Evolutionary conservation across 2,888 invertebrate genomes (phyloP).

Genomic region (Mesorhabditis belari): DNA sequence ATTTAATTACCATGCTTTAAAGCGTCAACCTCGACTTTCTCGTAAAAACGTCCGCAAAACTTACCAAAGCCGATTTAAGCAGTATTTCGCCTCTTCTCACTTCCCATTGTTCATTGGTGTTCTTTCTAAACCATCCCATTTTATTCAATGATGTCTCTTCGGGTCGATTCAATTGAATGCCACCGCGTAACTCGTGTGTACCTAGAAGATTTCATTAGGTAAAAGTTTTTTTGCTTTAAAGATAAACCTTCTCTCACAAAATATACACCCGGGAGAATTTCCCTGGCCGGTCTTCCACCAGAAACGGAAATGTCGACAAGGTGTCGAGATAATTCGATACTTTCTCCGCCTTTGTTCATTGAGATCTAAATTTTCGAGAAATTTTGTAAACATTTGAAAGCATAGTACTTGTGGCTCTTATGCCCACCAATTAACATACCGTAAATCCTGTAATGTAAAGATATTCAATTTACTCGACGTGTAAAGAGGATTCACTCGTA

Average conservation of each 20-base stretch:
- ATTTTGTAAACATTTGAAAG: neutral
- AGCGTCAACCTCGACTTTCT: neutral
- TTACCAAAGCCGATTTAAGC: neutral
- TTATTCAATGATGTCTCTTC: constrained; percentile 30
- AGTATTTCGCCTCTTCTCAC: neutral
- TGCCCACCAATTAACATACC: too few relatives aligned
- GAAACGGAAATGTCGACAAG: constrained; percentile 10
- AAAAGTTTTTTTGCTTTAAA: neutral
- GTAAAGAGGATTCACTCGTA: too few relatives aligned
- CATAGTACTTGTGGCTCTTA: too few relatives aligned
- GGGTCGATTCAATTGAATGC: constrained; percentile 25
- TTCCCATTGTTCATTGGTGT: constrained; percentile 12
- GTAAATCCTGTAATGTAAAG: too few relatives aligned
- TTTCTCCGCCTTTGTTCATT: constrained; percentile 31
- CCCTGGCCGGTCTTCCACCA: constrained; percentile 32
- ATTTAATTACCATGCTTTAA: neutral
- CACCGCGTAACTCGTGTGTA: constrained; percentile 18
- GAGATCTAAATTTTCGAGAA: constrained; percentile 6
- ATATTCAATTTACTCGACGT: too few relatives aligned
- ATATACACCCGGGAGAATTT: constrained; percentile 38
- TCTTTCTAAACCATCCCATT: constrained; percentile 38
- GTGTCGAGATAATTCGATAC: constrained; percentile 24
- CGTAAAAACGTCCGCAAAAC: too few relatives aligned
- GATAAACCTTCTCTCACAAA: constrained; percentile 26
- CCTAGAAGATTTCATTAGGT: constrained; percentile 3